Conservation (phyloP, 2,113 vertebrate genomes). For the Misgurnus anguillicaudatus region DNA sequence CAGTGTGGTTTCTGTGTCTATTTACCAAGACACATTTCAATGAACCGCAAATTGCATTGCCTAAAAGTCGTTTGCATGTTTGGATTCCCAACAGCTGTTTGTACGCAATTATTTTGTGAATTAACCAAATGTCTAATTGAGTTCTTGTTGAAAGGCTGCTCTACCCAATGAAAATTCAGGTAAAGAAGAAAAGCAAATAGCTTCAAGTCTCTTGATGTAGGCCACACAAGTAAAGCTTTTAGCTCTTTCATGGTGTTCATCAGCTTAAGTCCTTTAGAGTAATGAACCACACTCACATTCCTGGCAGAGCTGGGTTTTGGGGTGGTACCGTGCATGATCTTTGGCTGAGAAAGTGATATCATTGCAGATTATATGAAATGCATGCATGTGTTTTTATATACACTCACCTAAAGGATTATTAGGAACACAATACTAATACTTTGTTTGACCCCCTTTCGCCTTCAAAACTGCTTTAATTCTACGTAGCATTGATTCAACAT, state of each 20-base stretch:
- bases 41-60: background rate
- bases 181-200: slow-evolving; percentile 26
- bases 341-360: slow-evolving; percentile 57
- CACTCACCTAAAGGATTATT: no score
- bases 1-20: background rate
- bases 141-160: background rate
- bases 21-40: background rate
- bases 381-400: no score
- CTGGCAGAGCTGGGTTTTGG: slow-evolving; percentile 42
- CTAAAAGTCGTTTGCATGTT: background rate
- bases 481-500: no score
- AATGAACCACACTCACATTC: slow-evolving; percentile 59
- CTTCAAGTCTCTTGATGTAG: slow-evolving; percentile 47
- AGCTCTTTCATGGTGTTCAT: slow-evolving; percentile 55
- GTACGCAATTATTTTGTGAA: background rate
- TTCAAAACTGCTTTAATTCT: no score
- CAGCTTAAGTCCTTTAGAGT: slow-evolving; percentile 53
- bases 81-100: background rate
- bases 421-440: no score
- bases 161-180: slow-evolving; percentile 17
- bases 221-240: slow-evolving; percentile 49
- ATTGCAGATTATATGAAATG: slow-evolving; percentile 51
- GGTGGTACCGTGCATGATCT: slow-evolving; percentile 50
- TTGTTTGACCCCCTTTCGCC: no score
- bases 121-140: background rate